Evolutionary conservation across 2,888 invertebrate genomes (phyloP).

Genomic region (Tortricodes alternella): DNA sequence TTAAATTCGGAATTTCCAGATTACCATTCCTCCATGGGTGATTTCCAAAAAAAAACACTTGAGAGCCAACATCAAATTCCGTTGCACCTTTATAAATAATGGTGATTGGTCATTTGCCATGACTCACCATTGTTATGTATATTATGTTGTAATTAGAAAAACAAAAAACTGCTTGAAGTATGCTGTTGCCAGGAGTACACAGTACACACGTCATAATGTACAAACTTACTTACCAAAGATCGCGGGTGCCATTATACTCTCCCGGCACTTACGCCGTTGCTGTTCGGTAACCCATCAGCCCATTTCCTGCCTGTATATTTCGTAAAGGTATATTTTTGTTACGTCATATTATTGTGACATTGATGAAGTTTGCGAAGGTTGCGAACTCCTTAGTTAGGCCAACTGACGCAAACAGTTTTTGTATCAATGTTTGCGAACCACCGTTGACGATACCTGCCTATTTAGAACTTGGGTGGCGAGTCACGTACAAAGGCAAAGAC

Average conservation of each 20-base stretch:
- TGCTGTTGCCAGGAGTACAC: no score
- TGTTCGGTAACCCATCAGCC: background rate
- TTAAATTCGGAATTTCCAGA: no score
- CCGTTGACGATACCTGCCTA: slow-evolving; percentile 11
- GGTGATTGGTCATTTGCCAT: no score
- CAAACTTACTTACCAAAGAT: background rate
- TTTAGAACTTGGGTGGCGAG: slow-evolving; percentile 21
- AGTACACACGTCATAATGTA: no score
- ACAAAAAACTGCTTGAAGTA: no score
- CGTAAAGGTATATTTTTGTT: background rate
- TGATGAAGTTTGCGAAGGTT: background rate
- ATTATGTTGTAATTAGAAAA: no score
- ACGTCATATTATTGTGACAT: no score
- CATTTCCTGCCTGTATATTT: background rate
- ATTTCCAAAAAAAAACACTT: no score
- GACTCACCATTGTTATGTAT: no score
- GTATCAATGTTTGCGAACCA: slow-evolving; percentile 28
- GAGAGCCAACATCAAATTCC: no score
- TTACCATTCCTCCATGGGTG: no score
- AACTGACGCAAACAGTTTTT: slow-evolving; percentile 9
- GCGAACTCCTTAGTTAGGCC: slow-evolving; percentile 5
- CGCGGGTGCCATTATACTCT: background rate
- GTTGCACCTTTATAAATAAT: no score
- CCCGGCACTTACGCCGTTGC: background rate
- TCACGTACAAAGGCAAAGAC: slow-evolving; percentile 33